Evolutionary conservation across 2,113 vertebrate genomes (phyloP), one percentile per base, ranked within the genome.

Genomic region (Scophthalmus maximus): DNA sequence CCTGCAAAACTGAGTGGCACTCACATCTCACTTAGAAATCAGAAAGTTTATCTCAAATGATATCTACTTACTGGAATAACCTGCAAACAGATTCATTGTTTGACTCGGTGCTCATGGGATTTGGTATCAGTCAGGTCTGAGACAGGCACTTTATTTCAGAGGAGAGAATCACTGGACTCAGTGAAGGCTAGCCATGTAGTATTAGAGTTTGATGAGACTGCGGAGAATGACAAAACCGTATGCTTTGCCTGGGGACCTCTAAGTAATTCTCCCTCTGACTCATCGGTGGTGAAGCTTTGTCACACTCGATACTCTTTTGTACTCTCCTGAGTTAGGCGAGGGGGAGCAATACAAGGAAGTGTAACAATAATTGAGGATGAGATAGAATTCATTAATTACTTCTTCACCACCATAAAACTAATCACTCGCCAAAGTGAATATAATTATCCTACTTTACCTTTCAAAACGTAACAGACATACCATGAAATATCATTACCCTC

Each of bases 391-490:
- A 86, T 91, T 88, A 87, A 86, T 89, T 87, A 91, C 81, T 83
- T 85, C 76, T 88, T 84, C 81, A 73, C 86, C 86, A 81, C 79
- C 73, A 75, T 90, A 82, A 81, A 91, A 87, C 79, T 75, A 91
- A 92, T 92, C 85, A 81, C 85, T 86, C 52, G 78, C 85, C 83
- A 85, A 85, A 90, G 81, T 77, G 84, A 86, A 90, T 89, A 86
- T 83, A 90, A 91, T 92, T 76, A 88, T 86, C 76, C 50, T 78
- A 82, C 79, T 83, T 89, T 80, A 84, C 27, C 57, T 83, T 91
- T 88, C 8, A 10, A 83, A 78, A 91, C 55, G 76, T 73, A 64
- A 58, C 77, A 84, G 91, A 89, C 89, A 82, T 76, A 86, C 75
- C 82, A 75, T 87, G 85, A 92, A 91, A 91, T 83, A 83, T 89